Conservation (phyloP, 1,140 invertebrate species). For the Bathynomus jamesi region DNA sequence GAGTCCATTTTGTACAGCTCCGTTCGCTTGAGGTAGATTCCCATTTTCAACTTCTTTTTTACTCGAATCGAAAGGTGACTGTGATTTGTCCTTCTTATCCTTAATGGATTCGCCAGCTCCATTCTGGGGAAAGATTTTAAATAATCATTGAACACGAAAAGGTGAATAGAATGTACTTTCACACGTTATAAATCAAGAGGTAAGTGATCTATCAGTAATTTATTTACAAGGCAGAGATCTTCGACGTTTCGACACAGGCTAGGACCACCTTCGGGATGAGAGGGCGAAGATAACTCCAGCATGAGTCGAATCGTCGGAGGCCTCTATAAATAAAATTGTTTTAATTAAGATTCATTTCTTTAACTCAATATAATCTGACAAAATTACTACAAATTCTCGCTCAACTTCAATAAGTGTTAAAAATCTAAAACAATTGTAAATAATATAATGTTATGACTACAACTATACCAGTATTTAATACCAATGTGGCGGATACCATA, state of each 20-base stretch:
- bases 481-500: too few species aligned
- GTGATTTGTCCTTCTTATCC: conserved; percentile 56
- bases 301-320: too few species aligned
- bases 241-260: neutral
- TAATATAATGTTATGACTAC: too few species aligned
- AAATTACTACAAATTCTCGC: too few species aligned
- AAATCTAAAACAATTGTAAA: too few species aligned
- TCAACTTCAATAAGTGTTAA: too few species aligned
- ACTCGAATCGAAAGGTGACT: conserved; percentile 56
- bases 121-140: conserved; percentile 39
- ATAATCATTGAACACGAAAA: neutral
- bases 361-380: too few species aligned
- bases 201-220: neutral
- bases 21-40: conserved; percentile 54
- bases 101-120: conserved; percentile 51
- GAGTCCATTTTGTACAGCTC: conserved; percentile 73
- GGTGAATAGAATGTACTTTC: neutral
- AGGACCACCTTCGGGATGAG: neutral
- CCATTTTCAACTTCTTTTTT: conserved; percentile 50
- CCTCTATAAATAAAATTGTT: neutral
- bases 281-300: neutral
- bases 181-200: neutral
- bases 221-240: neutral
- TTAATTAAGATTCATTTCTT: neutral
- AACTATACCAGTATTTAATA: too few species aligned